Percentiles rank a stretch among this genome's conserved stretches.
These are phyloP conservation scores for Periplaneta americana DNA, from an alignment of 1,140 invertebrate species.

Conservation along the genomic window DNA sequence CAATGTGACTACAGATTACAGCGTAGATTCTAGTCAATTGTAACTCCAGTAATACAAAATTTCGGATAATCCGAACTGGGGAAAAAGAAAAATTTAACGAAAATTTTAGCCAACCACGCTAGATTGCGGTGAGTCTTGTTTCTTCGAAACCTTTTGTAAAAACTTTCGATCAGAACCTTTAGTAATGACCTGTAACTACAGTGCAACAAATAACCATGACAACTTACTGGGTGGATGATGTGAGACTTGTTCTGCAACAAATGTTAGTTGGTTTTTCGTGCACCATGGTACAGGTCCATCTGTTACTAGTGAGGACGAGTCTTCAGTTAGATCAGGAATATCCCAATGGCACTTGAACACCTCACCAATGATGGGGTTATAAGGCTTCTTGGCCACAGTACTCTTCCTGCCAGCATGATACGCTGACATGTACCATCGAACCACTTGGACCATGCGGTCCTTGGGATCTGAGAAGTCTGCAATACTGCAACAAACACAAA, in stretches of 20 bases:
- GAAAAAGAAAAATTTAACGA: too few relatives aligned
- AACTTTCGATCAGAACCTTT: too few relatives aligned
- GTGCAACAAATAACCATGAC: too few relatives aligned
- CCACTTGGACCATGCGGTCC: conserved; percentile 89
- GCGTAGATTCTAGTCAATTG: too few relatives aligned
- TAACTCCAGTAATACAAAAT: too few relatives aligned
- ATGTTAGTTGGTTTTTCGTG: conserved; percentile 71
- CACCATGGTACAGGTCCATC: conserved; percentile 83
- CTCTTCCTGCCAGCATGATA: conserved; percentile 95
- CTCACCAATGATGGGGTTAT: conserved; percentile 95
- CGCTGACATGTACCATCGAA: conserved; percentile 93
- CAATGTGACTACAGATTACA: too few relatives aligned
- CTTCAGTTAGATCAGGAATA: conserved; percentile 36
- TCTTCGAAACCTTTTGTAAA: too few relatives aligned
- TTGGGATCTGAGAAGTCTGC: conserved; percentile 72
- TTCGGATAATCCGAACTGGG: too few relatives aligned
- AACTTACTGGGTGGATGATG: conserved; percentile 93
- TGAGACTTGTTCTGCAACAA: conserved; percentile 97
- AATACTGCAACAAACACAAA: conserved; percentile 53
- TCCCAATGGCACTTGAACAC: conserved; percentile 89
- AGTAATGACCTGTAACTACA: too few relatives aligned
- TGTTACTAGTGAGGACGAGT: conserved; percentile 36
- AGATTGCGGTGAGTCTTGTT: too few relatives aligned
- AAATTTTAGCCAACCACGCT: too few relatives aligned
- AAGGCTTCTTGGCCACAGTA: conserved; percentile 93